Base-by-base conservation (phyloP, 2,113 vertebrate species). In the Hemicordylus capensis region DNA sequence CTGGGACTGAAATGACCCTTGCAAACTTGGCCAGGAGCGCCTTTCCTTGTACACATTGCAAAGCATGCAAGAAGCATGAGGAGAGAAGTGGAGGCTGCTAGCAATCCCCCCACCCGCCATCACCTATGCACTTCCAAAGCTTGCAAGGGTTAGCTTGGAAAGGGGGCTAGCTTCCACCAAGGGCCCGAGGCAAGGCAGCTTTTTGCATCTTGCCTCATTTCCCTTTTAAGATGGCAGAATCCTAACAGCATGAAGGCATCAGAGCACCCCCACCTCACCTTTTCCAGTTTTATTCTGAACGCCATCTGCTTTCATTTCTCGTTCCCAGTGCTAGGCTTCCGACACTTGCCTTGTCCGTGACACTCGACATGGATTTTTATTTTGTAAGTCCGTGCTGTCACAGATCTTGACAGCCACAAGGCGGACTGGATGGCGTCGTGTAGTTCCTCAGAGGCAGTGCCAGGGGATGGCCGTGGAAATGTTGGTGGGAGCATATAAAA, bases 331-430 rank as follows among this genome's bases (percentile, higher is more conserved):
- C 46, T 28, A 17, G n/a, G 22, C n/a, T 69, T 28, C 81, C 59
- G 80, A 51, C 44, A 26, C 84, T 28, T 83, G 76, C 87, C 76
- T 87, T 0, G 0, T 44, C 90, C 81, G 15, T 19, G 81, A 85
- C 75, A 81, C 0, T 6, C 67, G 77, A 89, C 83, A 86, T 79
- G 67, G 80, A 22, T 89, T 87, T 28, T 82, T 76, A 34, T 88
- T 91, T 88, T 88, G 64, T 67, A 73, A 88, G 84, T 79, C 85
- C 69, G 85, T 0, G 37, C 85, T 89, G 90, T 90, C 83, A 37
- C 87, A 54, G 82, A 37, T 66, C 80, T 81, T 91, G 88, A 85
- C 90, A 76, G 11, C 85, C 85, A 48, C 81, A 48, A 85, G 31
- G 93, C 87, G 87, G 88, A 75, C 80, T 66, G n/a, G 85, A 80